phyloP scores from a whole-genome alignment of 2,113 vertebrate species.

The Leiothrix lutea region DNA sequence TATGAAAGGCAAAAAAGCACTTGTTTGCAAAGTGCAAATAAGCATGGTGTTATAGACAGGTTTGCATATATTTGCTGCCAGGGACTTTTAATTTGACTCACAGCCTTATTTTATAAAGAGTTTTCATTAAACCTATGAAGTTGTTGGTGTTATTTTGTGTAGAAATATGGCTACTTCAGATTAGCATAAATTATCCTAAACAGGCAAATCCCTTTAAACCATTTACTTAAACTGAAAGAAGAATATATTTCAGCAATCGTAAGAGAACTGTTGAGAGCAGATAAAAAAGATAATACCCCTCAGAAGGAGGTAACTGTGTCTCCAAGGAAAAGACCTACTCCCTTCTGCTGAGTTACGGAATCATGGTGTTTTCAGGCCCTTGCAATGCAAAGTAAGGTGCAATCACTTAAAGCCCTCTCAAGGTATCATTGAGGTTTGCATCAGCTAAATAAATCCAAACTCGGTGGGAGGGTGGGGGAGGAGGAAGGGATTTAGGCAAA shows the following conservation, averaged over 20 bases:
- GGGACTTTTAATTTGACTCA: neutral
- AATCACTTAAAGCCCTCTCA: neutral
- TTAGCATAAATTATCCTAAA: neutral
- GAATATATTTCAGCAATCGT: neutral
- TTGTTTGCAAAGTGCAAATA: neutral
- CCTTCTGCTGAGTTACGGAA: neutral
- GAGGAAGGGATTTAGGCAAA: neutral
- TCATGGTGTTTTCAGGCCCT: neutral
- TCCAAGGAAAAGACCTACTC: neutral
- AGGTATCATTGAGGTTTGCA: neutral
- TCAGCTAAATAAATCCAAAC: neutral
- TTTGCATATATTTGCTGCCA: neutral
- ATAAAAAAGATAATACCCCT: neutral
- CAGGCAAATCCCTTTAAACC: neutral
- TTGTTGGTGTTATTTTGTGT: neutral
- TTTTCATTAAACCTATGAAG: neutral
- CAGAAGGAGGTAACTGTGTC: neutral
- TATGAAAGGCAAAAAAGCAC: neutral
- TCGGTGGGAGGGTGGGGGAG: fast-evolving
- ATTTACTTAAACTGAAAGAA: neutral
- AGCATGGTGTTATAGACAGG: neutral
- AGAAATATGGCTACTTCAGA: neutral
- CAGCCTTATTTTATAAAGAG: neutral
- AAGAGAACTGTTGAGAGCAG: neutral
- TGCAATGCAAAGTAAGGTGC: neutral